Evolutionary conservation across 2,113 vertebrate species (phyloP).

Genomic region (Cryptotis parvus): DNA sequence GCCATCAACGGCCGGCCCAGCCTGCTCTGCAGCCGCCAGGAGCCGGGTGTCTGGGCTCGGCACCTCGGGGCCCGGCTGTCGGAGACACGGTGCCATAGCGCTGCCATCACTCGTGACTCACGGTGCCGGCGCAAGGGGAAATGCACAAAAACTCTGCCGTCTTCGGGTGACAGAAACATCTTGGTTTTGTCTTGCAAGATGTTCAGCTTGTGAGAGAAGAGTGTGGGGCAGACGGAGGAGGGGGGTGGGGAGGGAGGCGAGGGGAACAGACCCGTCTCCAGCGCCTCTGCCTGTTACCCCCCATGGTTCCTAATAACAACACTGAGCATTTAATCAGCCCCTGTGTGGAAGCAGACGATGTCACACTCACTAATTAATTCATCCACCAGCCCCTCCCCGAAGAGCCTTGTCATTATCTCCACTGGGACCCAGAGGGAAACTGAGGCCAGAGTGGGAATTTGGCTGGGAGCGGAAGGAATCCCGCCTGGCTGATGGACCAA

Average conservation of each 20-base stretch:
- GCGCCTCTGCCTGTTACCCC: conserved; percentile 69
- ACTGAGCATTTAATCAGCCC: conserved; percentile 79
- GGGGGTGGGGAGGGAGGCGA: conserved; percentile 56
- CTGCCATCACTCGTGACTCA: conserved; percentile 49
- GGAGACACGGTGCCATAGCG: background rate
- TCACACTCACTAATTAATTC: conserved; percentile 78
- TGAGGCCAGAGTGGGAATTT: conserved; percentile 71
- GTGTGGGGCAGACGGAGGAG: conserved; percentile 60
- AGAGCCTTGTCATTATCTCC: conserved; percentile 73
- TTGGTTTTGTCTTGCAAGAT: conserved; percentile 72
- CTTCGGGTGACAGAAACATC: conserved; percentile 53
- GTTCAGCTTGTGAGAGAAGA: conserved; percentile 49
- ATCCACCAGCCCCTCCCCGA: conserved; percentile 45
- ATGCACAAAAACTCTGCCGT: conserved; percentile 46
- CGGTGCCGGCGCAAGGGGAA: conserved; percentile 53
- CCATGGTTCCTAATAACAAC: conserved; percentile 71
- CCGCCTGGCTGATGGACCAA: conserved; percentile 39
- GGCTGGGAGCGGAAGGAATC: background rate
- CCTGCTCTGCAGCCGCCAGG: conserved; percentile 61
- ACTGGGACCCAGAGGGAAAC: conserved; percentile 75
- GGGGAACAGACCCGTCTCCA: conserved; percentile 60
- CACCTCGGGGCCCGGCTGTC: conserved; percentile 74
- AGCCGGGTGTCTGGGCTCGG: conserved; percentile 24
- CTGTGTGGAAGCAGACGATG: conserved; percentile 65
- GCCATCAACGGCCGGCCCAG: background rate